These are phyloP conservation scores for Pasiphila rectangulata DNA, from an alignment of 2,888 invertebrate species.

Conservation along the genomic window DNA sequence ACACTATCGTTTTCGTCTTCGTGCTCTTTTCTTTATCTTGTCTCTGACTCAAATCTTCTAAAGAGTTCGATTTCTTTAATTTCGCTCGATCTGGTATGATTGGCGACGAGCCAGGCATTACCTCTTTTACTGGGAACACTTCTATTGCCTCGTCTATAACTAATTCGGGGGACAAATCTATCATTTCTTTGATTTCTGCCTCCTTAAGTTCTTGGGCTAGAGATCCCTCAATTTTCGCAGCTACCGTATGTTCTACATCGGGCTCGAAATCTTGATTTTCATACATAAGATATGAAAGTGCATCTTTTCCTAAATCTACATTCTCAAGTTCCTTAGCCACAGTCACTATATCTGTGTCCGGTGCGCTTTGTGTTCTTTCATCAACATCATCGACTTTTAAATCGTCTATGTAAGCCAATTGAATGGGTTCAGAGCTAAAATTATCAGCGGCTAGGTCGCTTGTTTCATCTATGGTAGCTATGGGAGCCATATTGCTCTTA, in stretches of 20 bases:
- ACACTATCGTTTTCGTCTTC: slow-evolving; percentile 63
- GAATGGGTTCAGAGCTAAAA: slow-evolving; percentile 35
- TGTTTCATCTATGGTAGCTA: slow-evolving; percentile 69
- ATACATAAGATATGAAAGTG: slow-evolving; percentile 63
- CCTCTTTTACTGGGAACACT: slow-evolving; percentile 54
- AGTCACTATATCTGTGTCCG: slow-evolving; percentile 24
- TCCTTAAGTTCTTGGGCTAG: slow-evolving; percentile 65
- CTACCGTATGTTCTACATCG: slow-evolving; percentile 28
- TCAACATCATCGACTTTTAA: slow-evolving; percentile 38
- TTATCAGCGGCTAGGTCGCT: slow-evolving; percentile 55
- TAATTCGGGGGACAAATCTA: slow-evolving; percentile 69
- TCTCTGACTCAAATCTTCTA: slow-evolving; percentile 61
- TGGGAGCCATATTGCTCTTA: slow-evolving; percentile 62
- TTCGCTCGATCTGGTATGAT: slow-evolving; percentile 67
- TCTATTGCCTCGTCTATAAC: slow-evolving; percentile 62
- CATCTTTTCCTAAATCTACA: slow-evolving; percentile 70
- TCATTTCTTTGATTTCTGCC: slow-evolving; percentile 62
- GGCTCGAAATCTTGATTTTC: slow-evolving; percentile 56
- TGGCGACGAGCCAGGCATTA: slow-evolving; percentile 54
- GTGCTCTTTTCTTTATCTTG: slow-evolving; percentile 46
- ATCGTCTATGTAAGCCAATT: slow-evolving; percentile 59
- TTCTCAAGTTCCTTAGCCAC: slow-evolving; percentile 41
- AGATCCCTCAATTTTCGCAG: slow-evolving; percentile 42
- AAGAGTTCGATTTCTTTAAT: slow-evolving; percentile 63
- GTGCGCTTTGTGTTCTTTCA: slow-evolving; percentile 3